A percentile compares a stretch with the other conserved stretches of the same genome.
These are phyloP conservation scores for Staurois parvus DNA, from an alignment of 2,797 vertebrate species.

Conservation along the genomic window DNA sequence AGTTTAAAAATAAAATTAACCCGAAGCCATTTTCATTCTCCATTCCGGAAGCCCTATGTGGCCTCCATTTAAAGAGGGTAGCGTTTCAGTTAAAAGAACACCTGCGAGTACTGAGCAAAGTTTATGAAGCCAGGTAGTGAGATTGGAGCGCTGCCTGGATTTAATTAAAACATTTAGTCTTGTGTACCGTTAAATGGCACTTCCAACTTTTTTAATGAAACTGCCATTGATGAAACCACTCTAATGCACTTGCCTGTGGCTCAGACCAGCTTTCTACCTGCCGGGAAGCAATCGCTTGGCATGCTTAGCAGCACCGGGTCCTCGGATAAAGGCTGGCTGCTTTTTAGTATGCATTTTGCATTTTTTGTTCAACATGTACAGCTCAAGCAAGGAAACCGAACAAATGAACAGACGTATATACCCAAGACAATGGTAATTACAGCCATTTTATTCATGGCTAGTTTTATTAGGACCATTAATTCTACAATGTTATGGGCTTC, in stretches of 20 bases:
- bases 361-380: slow-evolving; percentile 3
- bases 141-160: slow-evolving; percentile 11
- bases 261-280: slow-evolving; percentile 3
- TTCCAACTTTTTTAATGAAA: slow-evolving; percentile 28
- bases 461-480: slow-evolving; percentile 46
- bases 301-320: no score
- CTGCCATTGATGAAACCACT: neutral
- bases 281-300: neutral
- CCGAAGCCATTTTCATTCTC: no score
- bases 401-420: neutral
- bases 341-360: slow-evolving; percentile 16
- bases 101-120: neutral
- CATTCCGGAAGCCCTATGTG: no score
- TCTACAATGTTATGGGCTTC: slow-evolving; percentile 23
- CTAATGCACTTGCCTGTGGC: slow-evolving; percentile 8
- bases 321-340: no score
- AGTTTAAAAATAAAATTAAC: no score
- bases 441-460: slow-evolving; percentile 43
- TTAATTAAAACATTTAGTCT: slow-evolving; percentile 34
- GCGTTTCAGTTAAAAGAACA: no score
- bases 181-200: slow-evolving; percentile 13
- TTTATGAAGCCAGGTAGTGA: slow-evolving; percentile 8
- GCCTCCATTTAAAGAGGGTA: no score
- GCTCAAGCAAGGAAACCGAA: neutral
- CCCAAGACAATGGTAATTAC: slow-evolving; percentile 44